Conservation (phyloP, 2,888 invertebrate genomes). For the Odontocerum albicorne region DNA sequence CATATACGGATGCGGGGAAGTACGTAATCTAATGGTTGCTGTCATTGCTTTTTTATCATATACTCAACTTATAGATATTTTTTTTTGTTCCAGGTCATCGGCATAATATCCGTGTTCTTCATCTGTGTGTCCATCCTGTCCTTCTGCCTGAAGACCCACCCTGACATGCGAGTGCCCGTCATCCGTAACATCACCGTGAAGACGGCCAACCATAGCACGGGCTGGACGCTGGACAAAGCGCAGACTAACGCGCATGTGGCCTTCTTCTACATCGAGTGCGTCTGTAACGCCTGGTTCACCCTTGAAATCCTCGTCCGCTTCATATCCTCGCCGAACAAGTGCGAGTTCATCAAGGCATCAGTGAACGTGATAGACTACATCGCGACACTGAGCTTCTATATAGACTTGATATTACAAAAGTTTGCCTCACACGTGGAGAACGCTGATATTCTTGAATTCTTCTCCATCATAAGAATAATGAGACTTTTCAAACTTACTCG, state of each 20-base stretch:
- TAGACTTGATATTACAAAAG: conserved; percentile 86
- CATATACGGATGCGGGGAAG: too few relatives aligned
- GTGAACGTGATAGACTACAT: conserved; percentile 99
- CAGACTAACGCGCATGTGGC: conserved; percentile 96
- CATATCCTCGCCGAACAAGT: conserved; percentile 91
- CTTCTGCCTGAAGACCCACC: conserved; percentile 99
- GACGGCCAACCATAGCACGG: conserved; percentile 71
- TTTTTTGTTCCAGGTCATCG: conserved; percentile 82
- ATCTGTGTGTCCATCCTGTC: conserved; percentile 99
- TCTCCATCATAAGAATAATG: conserved; percentile 97
- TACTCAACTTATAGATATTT: background rate
- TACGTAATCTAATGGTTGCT: too few relatives aligned
- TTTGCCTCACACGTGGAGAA: conserved; percentile 91
- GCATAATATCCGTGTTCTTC: conserved; percentile 98
- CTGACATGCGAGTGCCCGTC: conserved; percentile 93
- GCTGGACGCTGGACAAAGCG: conserved; percentile 86
- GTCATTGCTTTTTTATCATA: background rate
- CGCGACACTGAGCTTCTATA: conserved; percentile 98
- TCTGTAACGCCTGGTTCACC: conserved; percentile 99
- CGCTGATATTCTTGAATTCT: conserved; percentile 95
- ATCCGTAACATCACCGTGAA: conserved; percentile 79
- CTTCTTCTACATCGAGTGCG: conserved; percentile 98
- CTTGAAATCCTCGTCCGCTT: conserved; percentile 93
- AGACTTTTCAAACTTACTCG: conserved; percentile 95
- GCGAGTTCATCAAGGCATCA: conserved; percentile 92